phyloP scores from a whole-genome alignment of 1,140 invertebrate species.

The Zaprionus gabonicus region DNA sequence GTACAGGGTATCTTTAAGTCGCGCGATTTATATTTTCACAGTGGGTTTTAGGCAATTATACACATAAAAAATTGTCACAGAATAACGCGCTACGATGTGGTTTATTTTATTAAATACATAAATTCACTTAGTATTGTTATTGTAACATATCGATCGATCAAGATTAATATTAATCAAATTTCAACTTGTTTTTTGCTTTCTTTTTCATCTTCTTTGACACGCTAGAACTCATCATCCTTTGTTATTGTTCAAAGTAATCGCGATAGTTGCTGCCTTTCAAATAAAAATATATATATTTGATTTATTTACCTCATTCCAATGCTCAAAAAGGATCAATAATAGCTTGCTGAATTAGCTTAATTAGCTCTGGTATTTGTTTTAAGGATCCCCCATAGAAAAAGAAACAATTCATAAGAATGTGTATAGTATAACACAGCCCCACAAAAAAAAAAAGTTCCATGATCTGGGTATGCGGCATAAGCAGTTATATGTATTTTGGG shows the following conservation, averaged over 20 bases:
- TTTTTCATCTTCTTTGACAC: background rate
- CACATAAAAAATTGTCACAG: conserved; percentile 37
- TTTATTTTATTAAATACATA: conserved; percentile 51
- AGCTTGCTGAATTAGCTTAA: background rate
- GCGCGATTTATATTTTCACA: background rate
- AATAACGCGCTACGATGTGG: conserved; percentile 26
- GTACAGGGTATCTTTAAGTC: background rate
- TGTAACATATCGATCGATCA: conserved; percentile 44
- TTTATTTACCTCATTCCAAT: background rate
- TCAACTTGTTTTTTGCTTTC: background rate
- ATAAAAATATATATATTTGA: conserved; percentile 6
- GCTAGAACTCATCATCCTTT: background rate
- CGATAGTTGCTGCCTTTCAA: background rate
- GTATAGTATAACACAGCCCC: background rate
- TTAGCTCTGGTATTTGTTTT: background rate
- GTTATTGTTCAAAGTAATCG: conserved; percentile 26
- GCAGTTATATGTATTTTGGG: too few species aligned
- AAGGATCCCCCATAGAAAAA: background rate
- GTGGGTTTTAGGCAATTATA: conserved; percentile 6
- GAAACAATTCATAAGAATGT: too few species aligned
- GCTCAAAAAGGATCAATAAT: background rate
- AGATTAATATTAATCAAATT: conserved; percentile 36
- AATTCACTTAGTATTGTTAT: conserved; percentile 43
- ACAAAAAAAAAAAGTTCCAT: too few species aligned
- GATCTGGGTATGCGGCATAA: too few species aligned